Evolutionary conservation across 2,113 vertebrate genomes (phyloP), one percentile per base, ranked within the genome.

Genomic region (Podarcis muralis): DNA sequence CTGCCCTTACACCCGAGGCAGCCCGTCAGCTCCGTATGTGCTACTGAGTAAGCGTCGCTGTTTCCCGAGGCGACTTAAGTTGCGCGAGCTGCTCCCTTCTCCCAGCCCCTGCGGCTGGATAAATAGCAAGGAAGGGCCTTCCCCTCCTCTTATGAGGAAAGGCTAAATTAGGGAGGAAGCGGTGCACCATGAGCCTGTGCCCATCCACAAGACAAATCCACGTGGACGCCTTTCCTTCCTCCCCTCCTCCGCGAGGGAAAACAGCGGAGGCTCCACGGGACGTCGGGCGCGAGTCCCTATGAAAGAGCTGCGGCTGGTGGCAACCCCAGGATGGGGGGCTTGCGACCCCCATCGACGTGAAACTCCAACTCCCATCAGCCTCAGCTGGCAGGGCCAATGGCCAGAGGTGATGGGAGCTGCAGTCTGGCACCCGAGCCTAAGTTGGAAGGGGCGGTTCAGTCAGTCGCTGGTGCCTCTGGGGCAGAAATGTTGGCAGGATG

Each of bases 371-470:
- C 32, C 72, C 72, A 37, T 75, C 72, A 18, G 12, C 72, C 72
- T 18, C 18, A 32, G 15, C 15, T 18, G 16, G n/a, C 4, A 18
- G 20, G 35, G 16, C n/a, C n/a, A 12, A 18, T 13, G 72, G 32
- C 16, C 72, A 75, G 74, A 37, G 74, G 8, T 76, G 2, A 76
- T 22, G 35, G 74, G 35, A 40, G 5, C 18, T 22, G 40, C 27
- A 25, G 37, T 22, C 37, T 25, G 25, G 7, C 74, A 16, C 6
- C 35, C 35, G 6, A 22, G 18, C 15, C 75, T 40, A 3, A 13
- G 12, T 1, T 75, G n/a, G 32, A 0, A 7, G 0, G 79, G 40
- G 0, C 23, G 59, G 27, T 25, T 27, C n/a, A 53, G 2, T 3
- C 23, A 53, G 3, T 3, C 23, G 59, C 15, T 20, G 59, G 59